These are phyloP conservation scores for Liolophura sinensis DNA, from an alignment of 1,140 invertebrate species.

Conservation along the genomic window DNA sequence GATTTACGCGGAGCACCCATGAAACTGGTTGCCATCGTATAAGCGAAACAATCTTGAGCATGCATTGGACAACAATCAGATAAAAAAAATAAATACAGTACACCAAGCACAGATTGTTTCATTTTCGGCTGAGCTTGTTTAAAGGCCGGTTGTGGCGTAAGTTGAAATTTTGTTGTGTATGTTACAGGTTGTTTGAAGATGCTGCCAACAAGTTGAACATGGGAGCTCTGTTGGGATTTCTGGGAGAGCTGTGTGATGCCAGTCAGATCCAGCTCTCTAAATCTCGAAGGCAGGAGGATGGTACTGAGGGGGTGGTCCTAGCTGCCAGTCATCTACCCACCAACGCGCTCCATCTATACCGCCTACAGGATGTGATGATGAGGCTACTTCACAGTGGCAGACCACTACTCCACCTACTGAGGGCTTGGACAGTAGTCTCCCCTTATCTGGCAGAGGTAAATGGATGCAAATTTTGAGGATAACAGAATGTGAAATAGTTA, in stretches of 20 bases:
- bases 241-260: slow-evolving; percentile 78
- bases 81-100: too few relatives aligned
- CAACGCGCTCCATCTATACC: slow-evolving; percentile 70
- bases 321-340: slow-evolving; percentile 35
- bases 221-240: slow-evolving; percentile 77
- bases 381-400: slow-evolving; percentile 83
- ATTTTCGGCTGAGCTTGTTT: too few relatives aligned
- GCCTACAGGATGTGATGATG: slow-evolving; percentile 84
- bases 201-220: slow-evolving; percentile 86
- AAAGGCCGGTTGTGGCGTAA: too few relatives aligned
- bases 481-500: neutral
- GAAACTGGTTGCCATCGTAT: too few relatives aligned
- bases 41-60: too few relatives aligned
- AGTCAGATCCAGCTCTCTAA: slow-evolving; percentile 73
- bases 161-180: slow-evolving; percentile 4
- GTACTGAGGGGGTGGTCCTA: slow-evolving; percentile 14
- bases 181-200: slow-evolving; percentile 67
- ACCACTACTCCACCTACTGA: slow-evolving; percentile 87
- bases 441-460: slow-evolving; percentile 88
- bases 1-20: too few relatives aligned
- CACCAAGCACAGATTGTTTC: too few relatives aligned
- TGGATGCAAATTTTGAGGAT: too few relatives aligned
- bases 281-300: slow-evolving; percentile 10
- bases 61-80: too few relatives aligned
- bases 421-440: slow-evolving; percentile 85